Evolutionary conservation across 2,113 vertebrate genomes (phyloP).

Genomic region (Hippopotamus amphibius): DNA sequence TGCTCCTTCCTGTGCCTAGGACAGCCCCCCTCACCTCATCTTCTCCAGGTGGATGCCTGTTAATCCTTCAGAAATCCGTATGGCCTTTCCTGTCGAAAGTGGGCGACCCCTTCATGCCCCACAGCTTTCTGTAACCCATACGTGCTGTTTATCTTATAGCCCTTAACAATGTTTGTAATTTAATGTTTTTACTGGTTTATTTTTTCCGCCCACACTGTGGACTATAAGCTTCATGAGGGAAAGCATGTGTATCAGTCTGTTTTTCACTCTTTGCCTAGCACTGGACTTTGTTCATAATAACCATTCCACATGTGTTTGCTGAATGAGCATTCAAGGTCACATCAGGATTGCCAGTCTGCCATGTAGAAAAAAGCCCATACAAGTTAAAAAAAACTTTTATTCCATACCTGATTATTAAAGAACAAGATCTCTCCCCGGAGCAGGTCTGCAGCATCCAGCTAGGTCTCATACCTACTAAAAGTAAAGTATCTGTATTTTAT

Average conservation of each 20-base stretch:
- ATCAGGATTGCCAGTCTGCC: neutral
- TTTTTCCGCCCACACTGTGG: fast-evolving
- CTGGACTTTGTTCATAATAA: neutral
- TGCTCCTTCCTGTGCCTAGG: fast-evolving
- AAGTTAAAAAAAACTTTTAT: neutral
- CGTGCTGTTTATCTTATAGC: neutral
- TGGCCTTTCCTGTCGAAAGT: too few relatives aligned
- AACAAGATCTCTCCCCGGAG: neutral
- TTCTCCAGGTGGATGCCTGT: neutral
- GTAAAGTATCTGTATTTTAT: neutral
- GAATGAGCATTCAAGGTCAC: neutral
- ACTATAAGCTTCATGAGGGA: neutral
- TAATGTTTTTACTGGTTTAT: neutral
- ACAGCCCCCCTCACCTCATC: fast-evolving
- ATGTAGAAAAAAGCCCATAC: neutral
- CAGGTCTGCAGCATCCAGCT: neutral
- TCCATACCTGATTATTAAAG: neutral
- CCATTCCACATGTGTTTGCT: neutral
- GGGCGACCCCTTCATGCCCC: neutral
- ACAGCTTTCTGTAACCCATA: neutral
- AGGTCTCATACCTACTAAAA: neutral
- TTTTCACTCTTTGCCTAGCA: neutral
- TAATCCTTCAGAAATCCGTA: neutral
- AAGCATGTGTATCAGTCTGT: neutral
- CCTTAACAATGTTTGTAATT: too few relatives aligned